phyloP scores from a whole-genome alignment of 2,113 vertebrate genomes.

The Marmota monax region DNA sequence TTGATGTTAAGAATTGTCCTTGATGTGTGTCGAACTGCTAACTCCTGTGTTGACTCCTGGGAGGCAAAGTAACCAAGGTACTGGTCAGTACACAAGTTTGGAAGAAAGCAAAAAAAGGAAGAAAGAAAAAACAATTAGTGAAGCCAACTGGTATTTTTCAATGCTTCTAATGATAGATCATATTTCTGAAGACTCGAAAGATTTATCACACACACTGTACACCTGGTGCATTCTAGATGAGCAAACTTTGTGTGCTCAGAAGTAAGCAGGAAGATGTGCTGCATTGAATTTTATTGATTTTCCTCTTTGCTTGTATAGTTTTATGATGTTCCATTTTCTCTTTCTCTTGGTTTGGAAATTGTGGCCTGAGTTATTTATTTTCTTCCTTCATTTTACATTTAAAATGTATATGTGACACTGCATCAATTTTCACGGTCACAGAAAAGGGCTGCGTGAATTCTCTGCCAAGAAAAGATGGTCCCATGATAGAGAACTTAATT shows the following conservation, averaged over 20 bases:
- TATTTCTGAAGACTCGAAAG: slow-evolving; percentile 70
- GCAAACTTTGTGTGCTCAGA: slow-evolving; percentile 56
- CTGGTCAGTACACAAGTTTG: slow-evolving; percentile 2
- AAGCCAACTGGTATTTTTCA: slow-evolving; percentile 63
- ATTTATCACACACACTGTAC: slow-evolving; percentile 46
- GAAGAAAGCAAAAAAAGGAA: background rate
- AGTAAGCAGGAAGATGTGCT: slow-evolving; percentile 73
- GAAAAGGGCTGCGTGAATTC: slow-evolving; percentile 8
- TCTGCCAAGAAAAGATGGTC: background rate
- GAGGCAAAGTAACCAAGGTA: background rate
- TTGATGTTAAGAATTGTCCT: background rate
- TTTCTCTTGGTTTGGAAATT: slow-evolving; percentile 80
- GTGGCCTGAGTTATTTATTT: slow-evolving; percentile 78
- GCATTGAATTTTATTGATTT: slow-evolving; percentile 83
- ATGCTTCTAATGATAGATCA: slow-evolving; percentile 62
- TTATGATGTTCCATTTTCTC: slow-evolving; percentile 82
- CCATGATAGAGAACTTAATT: slow-evolving; percentile 29
- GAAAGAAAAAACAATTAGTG: slow-evolving; percentile 69
- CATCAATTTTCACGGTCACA: slow-evolving; percentile 46
- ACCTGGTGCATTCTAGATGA: slow-evolving; percentile 74
- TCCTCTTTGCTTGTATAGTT: slow-evolving; percentile 82
- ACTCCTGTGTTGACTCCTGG: background rate
- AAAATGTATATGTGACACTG: slow-evolving; percentile 66
- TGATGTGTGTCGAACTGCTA: background rate
- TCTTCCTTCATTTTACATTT: slow-evolving; percentile 70